Evolutionary conservation across 2,888 invertebrate genomes (phyloP).

Genomic region (Tanypteryx hageni): DNA sequence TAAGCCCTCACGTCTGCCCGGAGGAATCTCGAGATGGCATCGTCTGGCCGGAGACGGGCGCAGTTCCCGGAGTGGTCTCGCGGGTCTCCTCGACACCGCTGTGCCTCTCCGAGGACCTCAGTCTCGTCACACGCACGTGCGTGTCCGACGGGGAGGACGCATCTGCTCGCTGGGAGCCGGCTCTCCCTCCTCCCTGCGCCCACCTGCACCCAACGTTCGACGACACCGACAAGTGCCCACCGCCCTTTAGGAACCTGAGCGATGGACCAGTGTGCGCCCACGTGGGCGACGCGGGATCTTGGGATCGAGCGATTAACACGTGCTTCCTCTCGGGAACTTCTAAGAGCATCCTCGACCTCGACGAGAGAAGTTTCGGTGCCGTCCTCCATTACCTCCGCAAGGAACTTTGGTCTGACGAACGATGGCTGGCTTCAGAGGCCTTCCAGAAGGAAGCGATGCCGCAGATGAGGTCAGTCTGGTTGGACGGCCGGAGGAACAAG

Average conservation of each 20-base stretch:
- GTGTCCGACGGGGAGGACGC: background rate
- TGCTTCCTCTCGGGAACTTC: conserved; percentile 49
- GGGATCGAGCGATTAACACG: conserved; percentile 14
- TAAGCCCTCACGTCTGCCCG: background rate
- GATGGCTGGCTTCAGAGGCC: background rate
- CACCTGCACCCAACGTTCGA: conserved; percentile 24
- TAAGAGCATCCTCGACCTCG: conserved; percentile 31
- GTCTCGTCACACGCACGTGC: conserved; percentile 17
- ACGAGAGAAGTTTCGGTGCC: background rate
- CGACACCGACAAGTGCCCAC: conserved; percentile 33
- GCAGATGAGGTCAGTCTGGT: background rate
- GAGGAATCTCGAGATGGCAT: conserved; percentile 25
- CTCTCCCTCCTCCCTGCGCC: background rate
- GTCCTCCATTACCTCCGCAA: background rate
- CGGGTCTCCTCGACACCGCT: conserved; percentile 13
- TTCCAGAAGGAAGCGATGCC: background rate
- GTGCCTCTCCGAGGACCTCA: background rate
- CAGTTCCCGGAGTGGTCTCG: background rate
- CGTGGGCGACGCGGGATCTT: background rate
- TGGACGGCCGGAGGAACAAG: conserved; percentile 39
- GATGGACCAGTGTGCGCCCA: conserved; percentile 21
- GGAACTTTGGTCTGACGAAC: conserved; percentile 20
- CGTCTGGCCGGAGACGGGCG: background rate
- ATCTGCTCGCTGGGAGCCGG: background rate
- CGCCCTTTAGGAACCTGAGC: conserved; percentile 50